A percentile compares a stretch with the other conserved stretches of the same genome.
Conservation (phyloP, 2,113 vertebrate species). For the Gadus macrocephalus region DNA sequence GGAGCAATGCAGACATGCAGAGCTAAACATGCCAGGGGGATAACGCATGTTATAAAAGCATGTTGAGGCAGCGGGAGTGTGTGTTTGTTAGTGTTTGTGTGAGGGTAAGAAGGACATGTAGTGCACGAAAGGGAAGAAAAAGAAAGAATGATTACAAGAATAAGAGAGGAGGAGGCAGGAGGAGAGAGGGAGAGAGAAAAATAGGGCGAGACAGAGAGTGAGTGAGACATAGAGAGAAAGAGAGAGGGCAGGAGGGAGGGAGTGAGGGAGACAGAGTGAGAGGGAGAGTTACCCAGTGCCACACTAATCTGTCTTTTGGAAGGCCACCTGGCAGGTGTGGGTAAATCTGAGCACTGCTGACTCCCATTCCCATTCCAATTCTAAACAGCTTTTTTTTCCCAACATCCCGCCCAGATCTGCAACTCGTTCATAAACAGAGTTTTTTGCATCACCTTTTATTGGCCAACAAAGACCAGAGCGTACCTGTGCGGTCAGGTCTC, state of each 20-base stretch:
- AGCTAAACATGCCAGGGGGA: no score
- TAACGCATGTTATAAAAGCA: no score
- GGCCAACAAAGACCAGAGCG: slow-evolving; percentile 31
- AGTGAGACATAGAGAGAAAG: not conserved
- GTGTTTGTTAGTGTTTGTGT: no score
- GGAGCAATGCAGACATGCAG: no score
- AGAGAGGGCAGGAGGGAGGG: slow-evolving; percentile 8
- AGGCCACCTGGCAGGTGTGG: slow-evolving; percentile 27
- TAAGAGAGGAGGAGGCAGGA: slow-evolving; percentile 5
- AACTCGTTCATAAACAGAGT: slow-evolving; percentile 26
- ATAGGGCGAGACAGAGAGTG: not conserved
- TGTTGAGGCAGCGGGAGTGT: no score
- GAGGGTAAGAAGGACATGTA: no score
- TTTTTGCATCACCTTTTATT: slow-evolving; percentile 35
- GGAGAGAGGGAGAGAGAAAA: slow-evolving; percentile 1
- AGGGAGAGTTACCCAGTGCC: slow-evolving; percentile 27
- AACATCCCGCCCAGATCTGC: slow-evolving; percentile 32
- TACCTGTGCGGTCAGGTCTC: slow-evolving; percentile 42
- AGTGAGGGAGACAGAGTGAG: slow-evolving; percentile 6
- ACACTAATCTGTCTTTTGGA: slow-evolving; percentile 47
- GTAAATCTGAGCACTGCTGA: slow-evolving; percentile 48
- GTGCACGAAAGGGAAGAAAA: no score
- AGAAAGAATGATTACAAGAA: no score
- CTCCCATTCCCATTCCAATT: slow-evolving; percentile 22
- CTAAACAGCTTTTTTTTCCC: slow-evolving; percentile 15